These are phyloP conservation scores for Penaeus chinensis DNA, from an alignment of 1,140 invertebrate species.

Conservation along the genomic window DNA sequence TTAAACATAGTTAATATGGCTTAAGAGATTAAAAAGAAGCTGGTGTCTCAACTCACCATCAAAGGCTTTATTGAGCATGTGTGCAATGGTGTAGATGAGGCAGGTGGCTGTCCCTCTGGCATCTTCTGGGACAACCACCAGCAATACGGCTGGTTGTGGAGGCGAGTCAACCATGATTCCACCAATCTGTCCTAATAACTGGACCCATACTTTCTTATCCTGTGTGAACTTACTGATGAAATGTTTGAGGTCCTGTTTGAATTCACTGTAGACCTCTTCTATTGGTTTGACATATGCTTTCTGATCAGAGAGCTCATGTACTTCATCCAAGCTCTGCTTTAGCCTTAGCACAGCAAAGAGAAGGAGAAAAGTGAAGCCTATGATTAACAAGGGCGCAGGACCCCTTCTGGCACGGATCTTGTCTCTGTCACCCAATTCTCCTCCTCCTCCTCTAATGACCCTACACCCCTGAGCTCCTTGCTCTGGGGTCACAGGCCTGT, in stretches of 20 bases:
- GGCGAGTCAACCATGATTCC: constrained; percentile 40
- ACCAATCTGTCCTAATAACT: constrained; percentile 35
- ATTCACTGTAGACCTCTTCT: constrained; percentile 32
- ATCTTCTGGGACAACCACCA: constrained; percentile 52
- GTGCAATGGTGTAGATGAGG: constrained; percentile 29
- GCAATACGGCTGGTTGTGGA: constrained; percentile 38
- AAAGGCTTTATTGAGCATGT: constrained; percentile 52
- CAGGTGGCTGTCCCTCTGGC: constrained; percentile 43
- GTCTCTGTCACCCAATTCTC: too few species aligned
- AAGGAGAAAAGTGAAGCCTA: too few species aligned
- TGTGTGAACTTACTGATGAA: constrained; percentile 25
- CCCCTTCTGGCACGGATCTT: too few species aligned
- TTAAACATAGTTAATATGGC: too few species aligned
- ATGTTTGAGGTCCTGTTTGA: constrained; percentile 11
- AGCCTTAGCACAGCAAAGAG: too few species aligned
- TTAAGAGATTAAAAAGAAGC: neutral
- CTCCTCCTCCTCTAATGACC: too few species aligned
- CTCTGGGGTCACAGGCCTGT: too few species aligned
- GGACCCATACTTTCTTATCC: constrained; percentile 35
- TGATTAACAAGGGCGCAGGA: too few species aligned
- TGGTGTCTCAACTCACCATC: constrained; percentile 27
- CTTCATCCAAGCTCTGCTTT: too few species aligned
- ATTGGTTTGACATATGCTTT: constrained; percentile 9
- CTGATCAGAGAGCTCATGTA: neutral
- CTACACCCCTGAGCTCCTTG: too few species aligned